A percentile compares a stretch with the other conserved stretches of the same genome.
Conservation (phyloP, 2,888 invertebrate genomes). For the Drosophila gaucha region DNA sequence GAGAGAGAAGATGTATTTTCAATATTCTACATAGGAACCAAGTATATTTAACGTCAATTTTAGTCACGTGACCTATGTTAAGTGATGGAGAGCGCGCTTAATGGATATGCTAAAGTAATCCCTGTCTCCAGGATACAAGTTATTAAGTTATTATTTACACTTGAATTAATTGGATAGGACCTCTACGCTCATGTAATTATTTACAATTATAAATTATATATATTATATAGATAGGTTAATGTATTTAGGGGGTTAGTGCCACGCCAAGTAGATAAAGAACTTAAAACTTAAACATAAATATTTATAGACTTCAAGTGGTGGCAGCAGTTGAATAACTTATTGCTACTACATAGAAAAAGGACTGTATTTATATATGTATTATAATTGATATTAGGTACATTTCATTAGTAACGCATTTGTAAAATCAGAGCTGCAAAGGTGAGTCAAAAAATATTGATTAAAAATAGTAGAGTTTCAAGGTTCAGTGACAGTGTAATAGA, state of each 20-base stretch:
- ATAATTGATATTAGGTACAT: conserved; percentile 33
- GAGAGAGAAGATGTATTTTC: conserved; percentile 6
- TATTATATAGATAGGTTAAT: conserved; percentile 17
- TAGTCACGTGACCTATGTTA: conserved; percentile 26
- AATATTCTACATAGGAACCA: conserved; percentile 56
- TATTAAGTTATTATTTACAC: conserved; percentile 65
- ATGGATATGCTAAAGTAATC: conserved; percentile 26
- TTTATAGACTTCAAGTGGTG: conserved; percentile 41
- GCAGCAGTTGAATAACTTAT: conserved; percentile 63
- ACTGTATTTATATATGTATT: conserved; percentile 21
- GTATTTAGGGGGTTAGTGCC: conserved; percentile 51
- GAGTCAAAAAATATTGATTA: conserved; percentile 52
- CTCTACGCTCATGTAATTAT: conserved; percentile 59
- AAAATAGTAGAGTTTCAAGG: conserved; percentile 44
- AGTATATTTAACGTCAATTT: conserved; percentile 48
- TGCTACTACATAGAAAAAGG: conserved; percentile 49
- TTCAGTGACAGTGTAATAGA: conserved; percentile 46
- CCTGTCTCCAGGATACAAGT: conserved; percentile 26
- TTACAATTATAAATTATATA: conserved; percentile 49
- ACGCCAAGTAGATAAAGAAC: conserved; percentile 60
- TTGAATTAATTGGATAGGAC: conserved; percentile 16
- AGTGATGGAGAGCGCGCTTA: conserved; percentile 23
- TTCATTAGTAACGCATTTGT: conserved; percentile 36
- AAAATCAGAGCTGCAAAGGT: conserved; percentile 69
- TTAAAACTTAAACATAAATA: conserved; percentile 41